Conservation (phyloP, 2,888 invertebrate species). For the Torymus aiolomorphi region DNA sequence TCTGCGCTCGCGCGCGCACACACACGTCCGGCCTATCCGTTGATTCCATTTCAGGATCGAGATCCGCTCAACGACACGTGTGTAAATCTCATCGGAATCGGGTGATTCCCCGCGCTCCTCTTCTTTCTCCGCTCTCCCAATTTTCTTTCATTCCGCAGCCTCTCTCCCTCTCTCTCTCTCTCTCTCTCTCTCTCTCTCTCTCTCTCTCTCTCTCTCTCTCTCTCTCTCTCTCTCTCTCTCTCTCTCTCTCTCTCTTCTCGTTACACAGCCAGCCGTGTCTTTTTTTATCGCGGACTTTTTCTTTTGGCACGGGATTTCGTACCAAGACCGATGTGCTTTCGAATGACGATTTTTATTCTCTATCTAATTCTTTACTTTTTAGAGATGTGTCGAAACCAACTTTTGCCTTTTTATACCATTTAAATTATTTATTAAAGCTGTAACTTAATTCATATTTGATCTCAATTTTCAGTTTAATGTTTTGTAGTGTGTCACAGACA, state of each 20-base stretch:
- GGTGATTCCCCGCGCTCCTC: background rate
- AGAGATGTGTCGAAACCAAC: too few species aligned
- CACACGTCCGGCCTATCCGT: conserved; percentile 18
- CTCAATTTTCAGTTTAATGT: too few species aligned
- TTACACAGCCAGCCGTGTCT: background rate
- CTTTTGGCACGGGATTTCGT: too few species aligned
- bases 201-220: background rate
- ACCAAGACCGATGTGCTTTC: too few species aligned
- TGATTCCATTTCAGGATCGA: conserved; percentile 31
- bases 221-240: background rate
- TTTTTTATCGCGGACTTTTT: too few species aligned
- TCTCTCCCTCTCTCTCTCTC: background rate
- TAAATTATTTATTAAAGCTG: too few species aligned
- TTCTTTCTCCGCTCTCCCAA: conserved; percentile 4
- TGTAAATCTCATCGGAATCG: conserved; percentile 36
- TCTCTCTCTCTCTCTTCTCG: background rate
- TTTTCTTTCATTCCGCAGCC: conserved; percentile 15
- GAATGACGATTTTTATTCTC: conserved; percentile 7
- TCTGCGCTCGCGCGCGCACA: background rate
- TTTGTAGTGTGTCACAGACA: too few species aligned
- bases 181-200: background rate
- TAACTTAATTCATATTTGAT: too few species aligned
- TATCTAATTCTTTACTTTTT: too few species aligned
- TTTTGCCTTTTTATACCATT: too few species aligned
- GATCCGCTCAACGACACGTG: conserved; percentile 20